These are phyloP conservation scores for Meiosimyza platycephala DNA, from an alignment of 2,888 invertebrate genomes.

Conservation along the genomic window DNA sequence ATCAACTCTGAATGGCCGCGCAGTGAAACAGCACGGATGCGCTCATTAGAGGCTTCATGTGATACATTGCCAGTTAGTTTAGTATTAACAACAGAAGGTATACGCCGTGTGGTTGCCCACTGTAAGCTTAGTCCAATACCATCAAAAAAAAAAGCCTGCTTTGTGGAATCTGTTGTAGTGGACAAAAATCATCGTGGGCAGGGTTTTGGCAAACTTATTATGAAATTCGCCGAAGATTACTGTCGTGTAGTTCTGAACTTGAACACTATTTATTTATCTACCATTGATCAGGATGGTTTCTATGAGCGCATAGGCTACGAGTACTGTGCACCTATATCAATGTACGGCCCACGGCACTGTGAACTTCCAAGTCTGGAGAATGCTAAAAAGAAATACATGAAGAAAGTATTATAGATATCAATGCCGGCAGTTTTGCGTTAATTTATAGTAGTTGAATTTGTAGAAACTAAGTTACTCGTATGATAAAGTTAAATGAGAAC, in stretches of 20 bases:
- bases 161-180: constrained; percentile 86
- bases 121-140: constrained; percentile 82
- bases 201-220: constrained; percentile 81
- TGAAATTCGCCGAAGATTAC: constrained; percentile 81
- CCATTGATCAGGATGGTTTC: constrained; percentile 80
- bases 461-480: too few species aligned
- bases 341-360: constrained; percentile 72
- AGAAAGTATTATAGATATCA: constrained; percentile 64
- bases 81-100: constrained; percentile 72
- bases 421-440: constrained; percentile 47
- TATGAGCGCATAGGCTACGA: constrained; percentile 80
- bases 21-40: constrained; percentile 81
- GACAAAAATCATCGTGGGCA: constrained; percentile 76
- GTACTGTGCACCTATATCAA: constrained; percentile 76
- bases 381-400: constrained; percentile 67
- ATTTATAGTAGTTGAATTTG: constrained; percentile 2
- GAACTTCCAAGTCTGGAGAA: constrained; percentile 64
- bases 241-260: constrained; percentile 73
- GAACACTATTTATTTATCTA: constrained; percentile 76
- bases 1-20: constrained; percentile 91
- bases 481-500: too few species aligned
- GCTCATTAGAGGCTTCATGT: constrained; percentile 78
- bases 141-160: constrained; percentile 77
- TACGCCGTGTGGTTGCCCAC: constrained; percentile 77
- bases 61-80: constrained; percentile 79